These are phyloP conservation scores for Gastracanthus pulcherrimus DNA, from an alignment of 2,888 invertebrate genomes.

Conservation along the genomic window DNA sequence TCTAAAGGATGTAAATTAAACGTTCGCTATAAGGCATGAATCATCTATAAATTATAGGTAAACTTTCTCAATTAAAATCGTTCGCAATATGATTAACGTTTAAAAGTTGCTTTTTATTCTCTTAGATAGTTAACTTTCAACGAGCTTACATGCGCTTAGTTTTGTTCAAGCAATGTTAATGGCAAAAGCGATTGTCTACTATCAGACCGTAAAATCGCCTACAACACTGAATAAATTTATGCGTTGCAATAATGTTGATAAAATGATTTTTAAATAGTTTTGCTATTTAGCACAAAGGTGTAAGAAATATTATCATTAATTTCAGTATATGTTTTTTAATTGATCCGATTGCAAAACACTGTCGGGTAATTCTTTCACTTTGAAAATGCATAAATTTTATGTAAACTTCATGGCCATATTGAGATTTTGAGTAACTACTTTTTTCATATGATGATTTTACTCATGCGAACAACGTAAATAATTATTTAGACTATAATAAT, in stretches of 20 bases:
- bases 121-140: no score
- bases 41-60: background rate
- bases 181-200: background rate
- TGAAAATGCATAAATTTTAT: no score
- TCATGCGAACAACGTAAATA: no score
- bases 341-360: no score
- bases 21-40: background rate
- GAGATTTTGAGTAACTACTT: no score
- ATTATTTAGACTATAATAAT: no score
- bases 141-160: background rate
- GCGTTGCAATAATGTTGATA: background rate
- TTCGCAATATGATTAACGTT: background rate
- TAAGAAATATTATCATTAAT: no score
- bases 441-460: no score
- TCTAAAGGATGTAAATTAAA: background rate
- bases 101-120: background rate
- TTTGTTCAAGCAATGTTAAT: background rate
- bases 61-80: conserved; percentile 1
- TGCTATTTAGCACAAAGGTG: no score
- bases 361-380: no score
- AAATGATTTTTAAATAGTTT: background rate
- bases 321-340: no score
- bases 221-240: background rate
- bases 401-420: no score
- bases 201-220: background rate